These are phyloP conservation scores for Pelmatolapia mariae DNA, from an alignment of 2,113 vertebrate species.

Conservation along the genomic window DNA sequence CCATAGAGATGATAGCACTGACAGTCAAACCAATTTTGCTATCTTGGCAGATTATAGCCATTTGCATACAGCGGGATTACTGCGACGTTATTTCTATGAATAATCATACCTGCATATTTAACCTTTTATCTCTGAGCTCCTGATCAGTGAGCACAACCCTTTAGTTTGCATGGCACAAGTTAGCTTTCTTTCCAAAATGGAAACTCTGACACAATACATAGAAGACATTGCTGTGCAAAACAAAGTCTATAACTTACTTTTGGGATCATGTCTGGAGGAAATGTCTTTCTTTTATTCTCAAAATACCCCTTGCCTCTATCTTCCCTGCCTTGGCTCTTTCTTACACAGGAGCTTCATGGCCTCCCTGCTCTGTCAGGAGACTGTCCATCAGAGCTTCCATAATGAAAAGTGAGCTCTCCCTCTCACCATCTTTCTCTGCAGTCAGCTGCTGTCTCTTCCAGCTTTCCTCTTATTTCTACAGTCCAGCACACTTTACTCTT, in stretches of 20 bases:
- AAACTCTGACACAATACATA: background rate
- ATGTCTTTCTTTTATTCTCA: background rate
- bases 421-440: background rate
- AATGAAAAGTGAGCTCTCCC: conserved; percentile 29
- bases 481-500: background rate
- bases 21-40: background rate
- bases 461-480: background rate
- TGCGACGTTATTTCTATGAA: background rate
- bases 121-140: background rate
- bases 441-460: conserved; percentile 28
- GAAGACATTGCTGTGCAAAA: background rate
- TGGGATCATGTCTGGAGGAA: background rate
- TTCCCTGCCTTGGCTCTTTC: background rate
- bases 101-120: background rate
- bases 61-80: background rate
- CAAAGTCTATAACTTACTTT: background rate
- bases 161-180: background rate
- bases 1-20: background rate
- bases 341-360: background rate
- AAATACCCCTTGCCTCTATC: background rate
- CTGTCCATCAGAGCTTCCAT: conserved; percentile 12
- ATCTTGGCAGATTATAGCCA: background rate
- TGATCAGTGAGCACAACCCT: background rate
- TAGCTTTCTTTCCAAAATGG: background rate
- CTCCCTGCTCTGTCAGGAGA: background rate